A percentile compares a stretch with the other conserved stretches of the same genome.
These are phyloP conservation scores for Oplegnathus fasciatus DNA, from an alignment of 2,113 vertebrate species.

Conservation along the genomic window DNA sequence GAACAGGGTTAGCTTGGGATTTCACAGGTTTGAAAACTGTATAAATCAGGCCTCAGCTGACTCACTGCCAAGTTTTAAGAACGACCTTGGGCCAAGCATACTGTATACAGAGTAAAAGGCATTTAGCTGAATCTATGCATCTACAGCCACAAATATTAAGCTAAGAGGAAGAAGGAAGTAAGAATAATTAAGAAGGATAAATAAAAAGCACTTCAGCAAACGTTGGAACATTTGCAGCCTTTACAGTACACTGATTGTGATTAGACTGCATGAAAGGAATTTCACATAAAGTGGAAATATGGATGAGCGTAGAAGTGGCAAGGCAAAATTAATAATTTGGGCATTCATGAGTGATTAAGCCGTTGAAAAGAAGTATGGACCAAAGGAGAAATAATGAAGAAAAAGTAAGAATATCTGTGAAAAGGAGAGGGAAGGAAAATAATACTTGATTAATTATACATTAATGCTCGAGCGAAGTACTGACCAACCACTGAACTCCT, in stretches of 20 bases:
- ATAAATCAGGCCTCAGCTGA: constrained; percentile 45
- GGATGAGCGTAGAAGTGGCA: not conserved
- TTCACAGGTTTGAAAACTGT: constrained; percentile 46
- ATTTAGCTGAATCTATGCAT: constrained; percentile 11
- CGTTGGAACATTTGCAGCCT: not conserved
- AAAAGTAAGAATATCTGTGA: not conserved
- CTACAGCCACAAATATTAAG: not conserved
- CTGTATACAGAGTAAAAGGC: not conserved
- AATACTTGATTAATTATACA: constrained; percentile 53
- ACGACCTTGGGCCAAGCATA: constrained; percentile 34
- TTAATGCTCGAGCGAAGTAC: constrained; percentile 10
- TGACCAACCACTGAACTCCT: constrained; percentile 54
- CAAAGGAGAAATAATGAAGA: constrained; percentile 14
- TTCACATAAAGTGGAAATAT: constrained; percentile 12
- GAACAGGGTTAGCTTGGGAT: constrained; percentile 41
- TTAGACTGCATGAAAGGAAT: not conserved
- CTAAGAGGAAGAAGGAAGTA: not conserved
- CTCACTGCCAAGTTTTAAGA: constrained; percentile 26
- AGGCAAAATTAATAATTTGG: constrained; percentile 2
- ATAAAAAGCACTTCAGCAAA: constrained; percentile 32
- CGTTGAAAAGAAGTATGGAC: not conserved
- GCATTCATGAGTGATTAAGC: constrained; percentile 4
- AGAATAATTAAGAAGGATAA: constrained; percentile 7
- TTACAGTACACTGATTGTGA: not conserved
- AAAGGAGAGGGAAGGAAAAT: constrained; percentile 1